These are phyloP conservation scores for Andrena trimmerana DNA, from an alignment of 2,888 invertebrate species.

Conservation along the genomic window DNA sequence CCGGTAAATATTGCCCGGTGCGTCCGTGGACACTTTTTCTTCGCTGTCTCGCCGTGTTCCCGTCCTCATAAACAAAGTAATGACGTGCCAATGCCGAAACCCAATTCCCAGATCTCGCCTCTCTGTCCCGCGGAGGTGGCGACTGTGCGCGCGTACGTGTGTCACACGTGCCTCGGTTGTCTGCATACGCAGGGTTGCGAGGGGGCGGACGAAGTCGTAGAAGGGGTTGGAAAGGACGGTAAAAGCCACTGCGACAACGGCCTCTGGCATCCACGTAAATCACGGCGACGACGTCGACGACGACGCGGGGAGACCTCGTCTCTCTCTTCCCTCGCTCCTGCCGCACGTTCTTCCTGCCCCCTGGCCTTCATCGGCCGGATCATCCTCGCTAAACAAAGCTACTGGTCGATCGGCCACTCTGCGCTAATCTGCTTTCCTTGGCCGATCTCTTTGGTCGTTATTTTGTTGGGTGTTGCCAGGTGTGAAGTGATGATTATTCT, in stretches of 20 bases:
- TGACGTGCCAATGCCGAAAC: constrained; percentile 74
- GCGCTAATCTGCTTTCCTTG: constrained; percentile 3
- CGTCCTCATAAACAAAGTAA: constrained; percentile 82
- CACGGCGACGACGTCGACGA: constrained; percentile 63
- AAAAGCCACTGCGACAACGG: constrained; percentile 66
- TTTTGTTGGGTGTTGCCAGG: background rate
- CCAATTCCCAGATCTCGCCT: constrained; percentile 71
- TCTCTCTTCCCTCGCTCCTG: constrained; percentile 40
- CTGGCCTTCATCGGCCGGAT: constrained; percentile 25
- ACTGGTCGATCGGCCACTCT: constrained; percentile 32
- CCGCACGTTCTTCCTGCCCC: constrained; percentile 22
- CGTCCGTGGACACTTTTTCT: constrained; percentile 75
- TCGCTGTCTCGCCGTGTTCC: constrained; percentile 77
- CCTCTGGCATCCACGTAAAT: constrained; percentile 68
- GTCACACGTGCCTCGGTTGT: background rate
- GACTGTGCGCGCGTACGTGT: background rate
- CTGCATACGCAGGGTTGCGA: background rate
- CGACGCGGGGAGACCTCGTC: constrained; percentile 41
- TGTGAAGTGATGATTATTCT: background rate
- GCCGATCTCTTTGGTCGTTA: constrained; percentile 14
- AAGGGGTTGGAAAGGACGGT: constrained; percentile 47
- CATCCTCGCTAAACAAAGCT: constrained; percentile 62
- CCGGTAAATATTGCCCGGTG: constrained; percentile 74
- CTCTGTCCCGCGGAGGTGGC: constrained; percentile 12
- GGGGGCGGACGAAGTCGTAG: background rate